These are phyloP conservation scores for Chrosomus eos DNA, from an alignment of 2,797 vertebrate species.

Conservation along the genomic window DNA sequence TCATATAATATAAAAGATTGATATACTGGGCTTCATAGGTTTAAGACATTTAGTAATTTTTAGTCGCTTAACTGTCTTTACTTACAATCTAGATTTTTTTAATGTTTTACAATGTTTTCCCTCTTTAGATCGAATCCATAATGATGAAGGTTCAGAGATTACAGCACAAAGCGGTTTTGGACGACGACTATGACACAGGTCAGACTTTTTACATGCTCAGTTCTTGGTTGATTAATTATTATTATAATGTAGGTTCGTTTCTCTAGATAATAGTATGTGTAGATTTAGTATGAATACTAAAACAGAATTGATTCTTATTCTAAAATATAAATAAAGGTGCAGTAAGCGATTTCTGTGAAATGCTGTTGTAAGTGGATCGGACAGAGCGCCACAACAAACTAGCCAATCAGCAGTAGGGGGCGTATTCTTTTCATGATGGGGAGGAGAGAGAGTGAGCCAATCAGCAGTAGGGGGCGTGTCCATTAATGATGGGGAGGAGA, in stretches of 20 bases:
- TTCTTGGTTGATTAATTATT: background rate
- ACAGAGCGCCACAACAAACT: background rate
- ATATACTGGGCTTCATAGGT: background rate
- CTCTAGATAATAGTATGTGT: background rate
- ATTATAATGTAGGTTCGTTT: background rate
- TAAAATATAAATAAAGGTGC: background rate
- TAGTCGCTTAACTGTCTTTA: too few relatives aligned
- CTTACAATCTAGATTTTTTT: too few relatives aligned
- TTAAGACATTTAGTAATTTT: too few relatives aligned
- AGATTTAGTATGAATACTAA: background rate
- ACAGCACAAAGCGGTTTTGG: conserved; percentile 86
- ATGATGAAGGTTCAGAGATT: conserved; percentile 85
- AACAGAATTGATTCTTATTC: background rate
- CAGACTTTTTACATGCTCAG: conserved; percentile 55
- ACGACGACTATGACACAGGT: conserved; percentile 90
- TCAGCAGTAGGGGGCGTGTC: too few relatives aligned
- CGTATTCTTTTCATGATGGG: too few relatives aligned
- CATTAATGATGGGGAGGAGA: too few relatives aligned
- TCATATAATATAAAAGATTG: too few relatives aligned
- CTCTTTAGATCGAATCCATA: conserved; percentile 83
- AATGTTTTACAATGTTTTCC: conserved; percentile 10
- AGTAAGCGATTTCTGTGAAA: background rate
- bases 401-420: background rate
- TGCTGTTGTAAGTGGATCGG: background rate
- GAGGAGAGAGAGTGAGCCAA: too few relatives aligned